Conservation (phyloP, 2,888 invertebrate genomes). For the Platyscelio sp. region DNA sequence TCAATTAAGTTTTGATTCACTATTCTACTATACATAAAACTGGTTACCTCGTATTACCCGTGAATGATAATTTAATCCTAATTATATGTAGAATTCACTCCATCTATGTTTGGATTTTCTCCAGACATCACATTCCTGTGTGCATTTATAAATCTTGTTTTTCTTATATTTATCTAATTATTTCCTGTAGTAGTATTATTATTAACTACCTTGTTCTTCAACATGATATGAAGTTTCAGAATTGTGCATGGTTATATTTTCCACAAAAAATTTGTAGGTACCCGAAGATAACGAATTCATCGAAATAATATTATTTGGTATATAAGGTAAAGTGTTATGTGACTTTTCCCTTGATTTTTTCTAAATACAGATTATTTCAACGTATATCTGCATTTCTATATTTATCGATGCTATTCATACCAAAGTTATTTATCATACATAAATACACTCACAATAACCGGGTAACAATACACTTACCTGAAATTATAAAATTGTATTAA, state of each 20-base stretch:
- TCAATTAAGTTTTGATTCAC: too few relatives aligned
- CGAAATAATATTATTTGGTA: constrained; percentile 12
- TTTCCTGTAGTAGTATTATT: constrained; percentile 22
- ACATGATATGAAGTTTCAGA: constrained; percentile 15
- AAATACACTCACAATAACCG: too few relatives aligned
- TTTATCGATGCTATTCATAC: background rate
- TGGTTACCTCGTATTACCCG: too few relatives aligned
- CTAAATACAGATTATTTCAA: constrained; percentile 30
- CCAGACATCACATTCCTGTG: constrained; percentile 27
- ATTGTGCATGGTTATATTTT: constrained; percentile 50
- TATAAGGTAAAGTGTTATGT: constrained; percentile 51
- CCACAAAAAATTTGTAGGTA: constrained; percentile 24
- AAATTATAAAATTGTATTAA: too few relatives aligned
- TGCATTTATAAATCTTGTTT: too few relatives aligned
- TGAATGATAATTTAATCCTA: too few relatives aligned
- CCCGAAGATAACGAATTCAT: constrained; percentile 11
- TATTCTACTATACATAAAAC: too few relatives aligned
- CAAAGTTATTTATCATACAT: background rate
- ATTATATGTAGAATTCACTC: too few relatives aligned
- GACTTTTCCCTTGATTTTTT: background rate
- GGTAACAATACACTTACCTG: too few relatives aligned
- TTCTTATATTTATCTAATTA: too few relatives aligned
- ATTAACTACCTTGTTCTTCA: constrained; percentile 13
- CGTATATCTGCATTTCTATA: constrained; percentile 9
- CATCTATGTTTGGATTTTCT: too few relatives aligned